phyloP scores from a whole-genome alignment of 37 sponge, comb jelly and placozoan species.

The Mnemiopsis leidyi region DNA sequence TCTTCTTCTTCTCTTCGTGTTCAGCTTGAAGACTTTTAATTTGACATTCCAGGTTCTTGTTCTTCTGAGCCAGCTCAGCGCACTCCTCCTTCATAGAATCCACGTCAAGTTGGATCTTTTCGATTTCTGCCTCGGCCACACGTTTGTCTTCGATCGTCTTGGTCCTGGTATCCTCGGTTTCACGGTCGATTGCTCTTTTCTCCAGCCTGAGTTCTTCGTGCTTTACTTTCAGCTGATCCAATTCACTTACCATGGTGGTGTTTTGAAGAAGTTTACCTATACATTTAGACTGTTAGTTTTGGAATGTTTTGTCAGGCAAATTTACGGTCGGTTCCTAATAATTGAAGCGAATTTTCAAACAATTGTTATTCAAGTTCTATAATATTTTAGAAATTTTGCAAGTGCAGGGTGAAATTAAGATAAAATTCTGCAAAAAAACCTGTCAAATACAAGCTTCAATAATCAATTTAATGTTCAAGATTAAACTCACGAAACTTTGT shows the following conservation, averaged over 20 bases:
- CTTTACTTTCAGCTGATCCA: slow-evolving; percentile 18
- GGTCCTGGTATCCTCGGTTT: slow-evolving; percentile 28
- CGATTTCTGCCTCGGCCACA: background rate
- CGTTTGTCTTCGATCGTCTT: slow-evolving; percentile 3
- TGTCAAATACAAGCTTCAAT: no score
- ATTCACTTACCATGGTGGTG: background rate
- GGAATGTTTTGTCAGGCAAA: no score
- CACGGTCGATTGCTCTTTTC: slow-evolving; percentile 3
- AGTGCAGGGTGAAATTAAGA: no score
- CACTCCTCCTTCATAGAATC: background rate
- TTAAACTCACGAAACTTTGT: no score
- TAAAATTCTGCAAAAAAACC: no score
- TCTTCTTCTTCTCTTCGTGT: background rate
- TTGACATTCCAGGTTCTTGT: background rate
- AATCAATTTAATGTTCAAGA: no score
- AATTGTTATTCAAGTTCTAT: no score
- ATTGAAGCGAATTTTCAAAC: no score
- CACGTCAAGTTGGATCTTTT: background rate
- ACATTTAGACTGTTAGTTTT: no score
- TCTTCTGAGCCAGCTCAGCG: background rate
- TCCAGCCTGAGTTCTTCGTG: slow-evolving; percentile 39
- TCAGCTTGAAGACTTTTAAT: background rate
- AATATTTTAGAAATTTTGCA: no score
- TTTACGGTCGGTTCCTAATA: no score
- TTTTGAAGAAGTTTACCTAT: no score